Evolutionary conservation across 2,888 invertebrate genomes (phyloP), one percentile per base, ranked within the genome.

Genomic region (Caradrina kadenii): DNA sequence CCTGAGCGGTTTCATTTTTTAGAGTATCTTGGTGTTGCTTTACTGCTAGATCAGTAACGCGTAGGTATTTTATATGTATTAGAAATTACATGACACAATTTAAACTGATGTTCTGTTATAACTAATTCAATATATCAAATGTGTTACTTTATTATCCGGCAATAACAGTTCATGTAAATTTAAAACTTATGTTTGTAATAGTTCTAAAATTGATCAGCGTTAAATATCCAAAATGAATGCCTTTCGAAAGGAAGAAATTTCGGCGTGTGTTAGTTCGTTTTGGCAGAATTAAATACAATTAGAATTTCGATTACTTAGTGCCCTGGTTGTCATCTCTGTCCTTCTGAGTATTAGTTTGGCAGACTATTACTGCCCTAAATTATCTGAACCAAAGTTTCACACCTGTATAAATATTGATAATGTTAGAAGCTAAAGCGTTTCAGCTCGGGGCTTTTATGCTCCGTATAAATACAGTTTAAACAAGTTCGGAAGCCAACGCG

Each of bases 401-500:
- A 54, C 21, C 50, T 62, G 26, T 26, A 10, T 58, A 54, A 78
- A 69, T 67, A 64, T 59, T 48, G 62, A 58, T 67, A 53, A 58
- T 22, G 42, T 75, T 66, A 26, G 26, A 54, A 63, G 45, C 39
- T 52, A n/a, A 19, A 74, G 8, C 50, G 42, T 56, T 68, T 59
- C 21, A 53, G 26, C 22, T 22, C 42, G 17, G 1, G 21, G 63
- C 42, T 49, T 63, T 55, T 59, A 55, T 52, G 22, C 45, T 64
- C 61, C 53, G 56, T 61, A 55, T 73, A 69, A 64, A 71, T 65
- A 79, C 64, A 62, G 54, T 63, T 69, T 50, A 63, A 69, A 52
- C 54, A 69, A 71, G 69, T 63, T 60, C 8, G 63, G 63, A 69
- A 59, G 55, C 56, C 64, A 63, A 67, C 61, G 58, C 31, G 61